Conservation (phyloP, 2,797 vertebrate genomes). For the Anomalospiza imberbis region DNA sequence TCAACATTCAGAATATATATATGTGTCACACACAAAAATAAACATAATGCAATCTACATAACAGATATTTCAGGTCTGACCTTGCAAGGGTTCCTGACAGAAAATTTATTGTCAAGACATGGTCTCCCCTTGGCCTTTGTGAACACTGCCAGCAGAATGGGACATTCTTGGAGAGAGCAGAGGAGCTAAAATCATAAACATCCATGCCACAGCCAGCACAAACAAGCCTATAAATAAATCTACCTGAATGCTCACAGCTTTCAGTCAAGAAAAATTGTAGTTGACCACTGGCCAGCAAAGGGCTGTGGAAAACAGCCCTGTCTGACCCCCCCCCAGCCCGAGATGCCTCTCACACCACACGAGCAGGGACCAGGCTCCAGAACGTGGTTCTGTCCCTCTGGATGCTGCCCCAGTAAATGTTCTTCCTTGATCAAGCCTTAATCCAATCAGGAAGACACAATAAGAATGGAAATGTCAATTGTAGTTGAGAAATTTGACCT, state of each 20-base stretch:
- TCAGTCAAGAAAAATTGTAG: not conserved
- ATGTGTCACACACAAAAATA: not conserved
- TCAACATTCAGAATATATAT: not conserved
- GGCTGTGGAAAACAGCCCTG: not conserved
- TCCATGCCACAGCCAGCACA: not conserved
- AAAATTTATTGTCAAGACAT: not conserved
- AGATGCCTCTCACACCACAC: not conserved
- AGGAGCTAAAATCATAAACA: not conserved
- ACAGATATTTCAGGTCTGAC: not conserved
- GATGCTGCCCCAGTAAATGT: conserved; percentile 29
- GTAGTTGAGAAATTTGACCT: conserved; percentile 52
- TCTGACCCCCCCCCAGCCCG: not conserved
- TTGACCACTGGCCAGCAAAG: not conserved
- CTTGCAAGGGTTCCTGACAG: not conserved
- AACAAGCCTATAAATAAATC: not conserved
- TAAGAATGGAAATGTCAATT: conserved; percentile 59
- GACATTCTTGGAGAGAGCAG: not conserved
- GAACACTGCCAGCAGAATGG: not conserved
- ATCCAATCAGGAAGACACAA: conserved; percentile 45
- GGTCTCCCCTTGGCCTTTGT: conserved; percentile 24
- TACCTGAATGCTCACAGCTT: conserved; percentile 9
- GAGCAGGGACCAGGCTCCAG: not conserved
- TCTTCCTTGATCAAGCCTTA: conserved; percentile 47
- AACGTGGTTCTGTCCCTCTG: not conserved
- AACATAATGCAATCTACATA: not conserved